Percentiles rank a stretch among this genome's conserved stretches.
Evolutionary conservation across 2,797 vertebrate genomes (phyloP).

Genomic region (Amblyopsis hoosieri): DNA sequence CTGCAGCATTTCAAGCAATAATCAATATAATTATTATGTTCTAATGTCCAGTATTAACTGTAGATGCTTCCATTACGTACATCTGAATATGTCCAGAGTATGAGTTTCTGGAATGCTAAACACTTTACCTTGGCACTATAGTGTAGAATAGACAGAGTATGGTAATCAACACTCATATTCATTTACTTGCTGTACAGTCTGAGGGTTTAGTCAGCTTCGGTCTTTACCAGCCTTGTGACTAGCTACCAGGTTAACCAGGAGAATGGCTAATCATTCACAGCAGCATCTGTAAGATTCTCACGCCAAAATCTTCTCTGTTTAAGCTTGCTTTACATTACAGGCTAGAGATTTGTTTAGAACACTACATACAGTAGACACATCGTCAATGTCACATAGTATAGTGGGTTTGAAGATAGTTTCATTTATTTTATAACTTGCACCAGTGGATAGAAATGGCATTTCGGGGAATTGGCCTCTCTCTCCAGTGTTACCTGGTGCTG

Average conservation of each 20-base stretch:
- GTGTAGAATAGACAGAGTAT: neutral
- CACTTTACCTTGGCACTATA: neutral
- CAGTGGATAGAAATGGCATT: slow-evolving; percentile 59
- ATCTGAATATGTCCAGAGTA: neutral
- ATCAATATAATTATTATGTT: too few relatives aligned
- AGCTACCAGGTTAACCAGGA: slow-evolving; percentile 51
- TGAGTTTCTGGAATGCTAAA: neutral
- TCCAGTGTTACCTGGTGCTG: slow-evolving; percentile 74
- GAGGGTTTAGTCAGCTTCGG: neutral
- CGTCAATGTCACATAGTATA: neutral
- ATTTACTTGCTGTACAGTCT: neutral
- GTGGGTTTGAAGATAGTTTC: neutral
- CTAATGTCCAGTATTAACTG: too few relatives aligned
- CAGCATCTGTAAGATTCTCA: slow-evolving; percentile 73
- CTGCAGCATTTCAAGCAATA: too few relatives aligned
- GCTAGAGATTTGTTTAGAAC: neutral
- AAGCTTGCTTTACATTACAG: slow-evolving; percentile 5
- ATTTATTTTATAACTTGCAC: neutral
- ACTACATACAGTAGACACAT: neutral
- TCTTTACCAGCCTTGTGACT: slow-evolving; percentile 40
- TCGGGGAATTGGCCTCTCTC: slow-evolving; percentile 54
- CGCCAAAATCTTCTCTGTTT: slow-evolving; percentile 4
- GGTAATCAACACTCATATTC: neutral
- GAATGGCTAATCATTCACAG: slow-evolving; percentile 52
- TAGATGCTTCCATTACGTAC: neutral